Base-by-base conservation (phyloP, 2,113 vertebrate species). In the Eudyptes chrysolophus region DNA sequence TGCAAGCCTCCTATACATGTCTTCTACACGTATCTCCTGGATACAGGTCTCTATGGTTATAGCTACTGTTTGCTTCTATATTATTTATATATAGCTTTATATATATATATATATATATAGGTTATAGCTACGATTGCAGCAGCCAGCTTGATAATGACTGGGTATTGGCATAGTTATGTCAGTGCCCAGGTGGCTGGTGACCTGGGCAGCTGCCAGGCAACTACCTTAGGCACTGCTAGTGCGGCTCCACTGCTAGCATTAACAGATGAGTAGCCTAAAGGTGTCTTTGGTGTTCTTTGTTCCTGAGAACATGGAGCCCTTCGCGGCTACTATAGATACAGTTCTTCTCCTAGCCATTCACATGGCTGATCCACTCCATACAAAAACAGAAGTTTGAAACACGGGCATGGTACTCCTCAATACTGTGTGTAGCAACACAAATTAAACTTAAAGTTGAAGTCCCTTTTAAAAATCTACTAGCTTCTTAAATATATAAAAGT, bases 331-430 rank as follows among this genome's bases (percentile, higher is more conserved):
- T 51, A 46, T 15, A 51, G 27, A 61, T 13, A 30, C 5, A 20
- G 48, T 14, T 78, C 44, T 68, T 26, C n/a, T 29, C 7, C 27
- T 29, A 40, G n/a, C 9, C 29, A 57, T 18, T 54, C 51, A 58
- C 24, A 18, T 1, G 12, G 66, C 27, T 65, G 18, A 66, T 12
- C 36, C 12, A 29, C 34, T 54, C 14, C 54, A 42, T 8, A 34
- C 16, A 64, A 80, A 87, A 70, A 6, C 2, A 24, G 6, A 36
- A 19, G 17, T 57, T 5, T 36, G 18, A 69, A 62, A 76, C 19
- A 69, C 0, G 1, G 27, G 3, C 4, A 1, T 40, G 13, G 20
- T n/a, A n/a, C 5, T 64, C 19, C 30, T 54, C 44, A 42, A 18
- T 44, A 44, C 7, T 20, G 5, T 12, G 20, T 14, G 48, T 4